A percentile compares a stretch with the other conserved stretches of the same genome.
Conservation (phyloP, 2,113 vertebrate genomes). For the Pseudopodoces humilis region DNA sequence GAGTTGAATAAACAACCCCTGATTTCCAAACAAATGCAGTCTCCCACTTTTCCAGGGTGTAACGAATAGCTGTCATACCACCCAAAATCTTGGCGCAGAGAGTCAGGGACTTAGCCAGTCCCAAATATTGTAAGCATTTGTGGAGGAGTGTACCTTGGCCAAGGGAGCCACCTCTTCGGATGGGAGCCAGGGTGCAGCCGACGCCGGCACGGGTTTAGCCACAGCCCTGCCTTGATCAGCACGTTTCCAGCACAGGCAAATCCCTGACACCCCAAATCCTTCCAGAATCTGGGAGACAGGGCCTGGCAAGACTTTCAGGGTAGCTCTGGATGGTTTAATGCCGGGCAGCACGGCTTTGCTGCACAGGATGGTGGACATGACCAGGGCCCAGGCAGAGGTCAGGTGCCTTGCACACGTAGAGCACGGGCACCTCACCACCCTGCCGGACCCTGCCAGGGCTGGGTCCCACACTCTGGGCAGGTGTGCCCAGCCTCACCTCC, state of each 20-base stretch:
- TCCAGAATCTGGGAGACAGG: not conserved
- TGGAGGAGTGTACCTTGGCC: conserved; percentile 46
- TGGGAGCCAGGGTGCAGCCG: not conserved
- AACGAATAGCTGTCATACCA: not conserved
- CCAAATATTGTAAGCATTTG: conserved; percentile 64
- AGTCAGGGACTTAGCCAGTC: not conserved
- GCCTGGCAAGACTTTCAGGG: not conserved
- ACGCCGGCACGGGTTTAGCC: rapidly evolving
- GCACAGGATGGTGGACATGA: rapidly evolving
- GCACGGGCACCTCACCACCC: not conserved
- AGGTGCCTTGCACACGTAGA: rapidly evolving
- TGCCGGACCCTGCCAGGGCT: not conserved
- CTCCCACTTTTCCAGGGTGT: conserved; percentile 42
- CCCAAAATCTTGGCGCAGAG: not conserved
- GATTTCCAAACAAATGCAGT: not conserved
- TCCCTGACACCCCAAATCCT: not conserved
- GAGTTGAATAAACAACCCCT: not conserved
- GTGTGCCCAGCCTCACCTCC: conserved; percentile 26
- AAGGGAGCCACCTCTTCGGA: not conserved
- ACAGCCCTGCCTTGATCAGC: not conserved
- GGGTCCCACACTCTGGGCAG: not conserved
- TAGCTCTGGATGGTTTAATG: not conserved
- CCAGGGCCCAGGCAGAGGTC: not conserved
- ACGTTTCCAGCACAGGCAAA: not conserved
- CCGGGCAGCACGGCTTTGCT: not conserved